phyloP scores from a whole-genome alignment of 64 coral and sea anemone species.

The Exaiptasia diaphana region DNA sequence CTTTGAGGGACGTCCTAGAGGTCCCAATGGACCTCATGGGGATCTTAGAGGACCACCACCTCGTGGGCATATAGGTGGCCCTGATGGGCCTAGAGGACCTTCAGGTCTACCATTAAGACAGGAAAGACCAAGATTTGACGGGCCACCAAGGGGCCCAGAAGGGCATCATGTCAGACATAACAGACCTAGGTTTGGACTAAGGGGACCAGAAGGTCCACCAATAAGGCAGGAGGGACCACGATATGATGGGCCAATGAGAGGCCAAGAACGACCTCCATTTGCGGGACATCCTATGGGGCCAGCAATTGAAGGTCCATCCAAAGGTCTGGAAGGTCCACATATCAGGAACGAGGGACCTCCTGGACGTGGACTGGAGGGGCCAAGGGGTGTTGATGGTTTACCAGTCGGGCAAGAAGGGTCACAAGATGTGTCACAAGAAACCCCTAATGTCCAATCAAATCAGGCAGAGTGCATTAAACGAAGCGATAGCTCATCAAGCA shows the following conservation, averaged over 20 bases:
- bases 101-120: background rate
- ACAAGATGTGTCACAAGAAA: background rate
- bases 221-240: background rate
- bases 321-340: background rate
- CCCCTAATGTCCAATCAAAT: background rate
- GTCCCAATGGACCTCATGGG: no score
- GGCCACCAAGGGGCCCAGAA: background rate
- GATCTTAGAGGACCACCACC: conserved; percentile 45
- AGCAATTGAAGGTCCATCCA: background rate
- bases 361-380: background rate
- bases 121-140: background rate
- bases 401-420: background rate
- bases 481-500: background rate
- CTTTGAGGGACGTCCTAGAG: background rate
- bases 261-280: background rate
- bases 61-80: conserved; percentile 7
- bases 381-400: background rate
- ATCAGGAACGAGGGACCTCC: background rate
- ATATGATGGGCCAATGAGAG: background rate
- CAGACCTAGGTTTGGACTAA: background rate
- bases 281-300: background rate
- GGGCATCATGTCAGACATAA: background rate
- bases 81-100: background rate
- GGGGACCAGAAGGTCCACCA: background rate
- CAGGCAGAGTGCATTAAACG: background rate